Evolutionary conservation across 2,797 vertebrate species (phyloP), one percentile per base, ranked within the genome.

Genomic region (Microctenopoma stevenorrisi): DNA sequence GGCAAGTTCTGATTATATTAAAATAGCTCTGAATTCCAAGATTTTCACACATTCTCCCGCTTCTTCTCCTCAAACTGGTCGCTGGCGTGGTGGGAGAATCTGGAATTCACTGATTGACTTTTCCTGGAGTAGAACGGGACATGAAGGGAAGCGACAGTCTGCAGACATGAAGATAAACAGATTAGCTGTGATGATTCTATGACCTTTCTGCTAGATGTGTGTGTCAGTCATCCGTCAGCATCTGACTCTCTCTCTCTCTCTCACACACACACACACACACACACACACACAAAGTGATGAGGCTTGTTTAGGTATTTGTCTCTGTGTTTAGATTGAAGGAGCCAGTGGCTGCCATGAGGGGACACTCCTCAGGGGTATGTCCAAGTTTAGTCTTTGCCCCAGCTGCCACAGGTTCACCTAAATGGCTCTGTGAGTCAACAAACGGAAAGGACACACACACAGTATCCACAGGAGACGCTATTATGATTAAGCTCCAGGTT

Each of bases 301-400:
- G 25, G 46, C 48, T 55, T 66, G 61, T 70, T 0, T 3, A 30
- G 16, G 38, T 58, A 15, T 72, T 74, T 37, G 11, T 37, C 59
- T 64, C 26, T 14, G 38, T 72, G 66, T 84, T 84, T 65, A 59
- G 63, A 64, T 73, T 62, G 30, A 78, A 73, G 42, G 10, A 58
- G 72, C 79, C 65, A 68, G 63, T 15, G 13, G 26, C 49, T 72
- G 75, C 35, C 68, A 77, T 66, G 46, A 37, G 44, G 52, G 18
- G n/a, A 51, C 43, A 37, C 30, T 48, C 75, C 62, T 58, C 11
- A 10, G n/a, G 60, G 71, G 30, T 37, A 22, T 65, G 10, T 71
- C 59, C 18, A 53, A 63, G 54, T 68, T 69, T 68, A 79, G 71
- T 58, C 26, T 68, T 33, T 49, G 47, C 51, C 42, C 57, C 46